These are phyloP conservation scores for Eupeodes luniger DNA, from an alignment of 2,888 invertebrate species.

Conservation along the genomic window DNA sequence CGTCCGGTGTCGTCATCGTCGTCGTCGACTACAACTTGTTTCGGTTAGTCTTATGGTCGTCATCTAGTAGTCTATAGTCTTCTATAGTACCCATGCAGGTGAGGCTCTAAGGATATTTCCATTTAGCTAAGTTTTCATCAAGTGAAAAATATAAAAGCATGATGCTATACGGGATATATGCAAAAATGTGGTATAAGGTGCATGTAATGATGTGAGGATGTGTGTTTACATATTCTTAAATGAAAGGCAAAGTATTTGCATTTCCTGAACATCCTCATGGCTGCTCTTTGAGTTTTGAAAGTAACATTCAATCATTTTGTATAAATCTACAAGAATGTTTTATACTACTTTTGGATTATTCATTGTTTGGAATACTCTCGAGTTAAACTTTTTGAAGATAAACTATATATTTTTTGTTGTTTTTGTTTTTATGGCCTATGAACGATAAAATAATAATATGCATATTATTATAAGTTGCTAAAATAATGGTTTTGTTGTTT, in stretches of 20 bases:
- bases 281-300: conserved; percentile 15
- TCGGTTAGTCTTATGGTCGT: conserved; percentile 13
- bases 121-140: conserved; percentile 63
- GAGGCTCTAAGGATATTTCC: conserved; percentile 59
- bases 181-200: neutral
- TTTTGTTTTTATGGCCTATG: neutral
- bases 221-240: neutral
- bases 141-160: neutral
- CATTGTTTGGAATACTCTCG: conserved; percentile 18
- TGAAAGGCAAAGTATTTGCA: conserved; percentile 22
- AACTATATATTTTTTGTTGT: neutral
- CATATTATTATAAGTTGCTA: too few species aligned
- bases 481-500: too few species aligned
- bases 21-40: neutral
- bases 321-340: conserved; percentile 11
- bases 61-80: neutral
- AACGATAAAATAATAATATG: too few species aligned
- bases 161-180: neutral
- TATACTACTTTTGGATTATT: conserved; percentile 26
- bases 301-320: conserved; percentile 36
- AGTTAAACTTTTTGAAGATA: conserved; percentile 1
- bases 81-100: conserved; percentile 36
- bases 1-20: neutral
- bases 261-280: neutral
- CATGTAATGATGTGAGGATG: neutral